phyloP scores from a whole-genome alignment of 2,888 invertebrate species.

The Malthinus flaveolus region DNA sequence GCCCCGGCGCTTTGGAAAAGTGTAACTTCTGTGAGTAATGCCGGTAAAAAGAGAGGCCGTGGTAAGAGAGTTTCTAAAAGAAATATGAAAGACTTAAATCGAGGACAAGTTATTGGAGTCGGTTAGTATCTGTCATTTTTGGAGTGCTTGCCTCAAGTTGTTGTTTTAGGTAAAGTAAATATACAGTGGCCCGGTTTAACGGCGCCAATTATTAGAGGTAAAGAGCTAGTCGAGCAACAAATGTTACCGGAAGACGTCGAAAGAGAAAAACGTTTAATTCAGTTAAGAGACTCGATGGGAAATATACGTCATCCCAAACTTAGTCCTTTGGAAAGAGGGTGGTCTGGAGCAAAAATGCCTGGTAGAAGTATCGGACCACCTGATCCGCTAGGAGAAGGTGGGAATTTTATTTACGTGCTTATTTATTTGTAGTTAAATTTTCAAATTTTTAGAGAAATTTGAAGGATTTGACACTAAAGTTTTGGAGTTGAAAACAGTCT shows the following conservation, averaged over 20 bases:
- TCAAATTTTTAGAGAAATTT: conserved; percentile 60
- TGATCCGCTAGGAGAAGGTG: conserved; percentile 83
- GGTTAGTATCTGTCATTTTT: conserved; percentile 56
- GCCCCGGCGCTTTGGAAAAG: conserved; percentile 92
- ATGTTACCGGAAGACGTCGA: conserved; percentile 76
- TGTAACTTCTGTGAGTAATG: conserved; percentile 94
- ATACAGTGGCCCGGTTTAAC: conserved; percentile 93
- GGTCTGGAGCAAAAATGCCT: conserved; percentile 83
- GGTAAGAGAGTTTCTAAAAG: conserved; percentile 76
- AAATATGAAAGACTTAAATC: conserved; percentile 78
- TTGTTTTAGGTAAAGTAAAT: conserved; percentile 64
- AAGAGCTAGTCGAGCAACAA: conserved; percentile 74
- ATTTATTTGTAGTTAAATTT: not conserved
- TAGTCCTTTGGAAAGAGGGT: conserved; percentile 88
- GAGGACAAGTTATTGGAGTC: conserved; percentile 81
- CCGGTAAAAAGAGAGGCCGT: conserved; percentile 91
- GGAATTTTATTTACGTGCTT: not conserved
- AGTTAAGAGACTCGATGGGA: conserved; percentile 75
- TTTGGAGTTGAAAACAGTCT: conserved; percentile 77
- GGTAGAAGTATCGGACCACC: conserved; percentile 92
- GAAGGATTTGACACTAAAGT: conserved; percentile 87
- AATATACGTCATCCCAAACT: conserved; percentile 65
- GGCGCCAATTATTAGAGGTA: conserved; percentile 77
- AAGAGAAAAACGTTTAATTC: conserved; percentile 70
- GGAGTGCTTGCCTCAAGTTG: not conserved